phyloP scores from a whole-genome alignment of 1,140 invertebrate species.

The Panulirus ornatus region DNA sequence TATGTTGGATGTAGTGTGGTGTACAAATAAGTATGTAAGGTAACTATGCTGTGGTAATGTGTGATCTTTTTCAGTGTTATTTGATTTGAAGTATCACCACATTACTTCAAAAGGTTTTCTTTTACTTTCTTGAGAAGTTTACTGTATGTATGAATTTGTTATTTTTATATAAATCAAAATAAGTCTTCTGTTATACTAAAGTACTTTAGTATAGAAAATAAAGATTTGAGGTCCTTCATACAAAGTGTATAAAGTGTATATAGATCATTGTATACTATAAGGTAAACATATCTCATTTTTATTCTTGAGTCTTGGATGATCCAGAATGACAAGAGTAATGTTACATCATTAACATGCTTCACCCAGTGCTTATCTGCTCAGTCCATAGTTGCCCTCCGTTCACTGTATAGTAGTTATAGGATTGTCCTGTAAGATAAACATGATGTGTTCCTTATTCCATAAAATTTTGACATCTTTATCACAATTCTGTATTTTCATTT shows the following conservation, averaged over 20 bases:
- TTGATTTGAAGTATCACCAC: neutral
- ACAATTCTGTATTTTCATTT: neutral
- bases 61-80: neutral
- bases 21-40: neutral
- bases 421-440: neutral
- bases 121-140: no score
- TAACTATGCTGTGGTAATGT: neutral
- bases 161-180: no score
- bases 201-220: no score
- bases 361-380: neutral
- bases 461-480: neutral
- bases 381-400: neutral
- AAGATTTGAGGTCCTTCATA: neutral
- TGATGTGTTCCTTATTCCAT: neutral
- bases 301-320: neutral
- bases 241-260: conserved; percentile 14
- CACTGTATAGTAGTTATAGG: conserved; percentile 13
- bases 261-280: neutral
- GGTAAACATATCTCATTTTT: neutral
- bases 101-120: no score
- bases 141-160: no score
- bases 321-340: neutral
- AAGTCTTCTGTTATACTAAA: no score
- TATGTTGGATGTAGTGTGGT: neutral
- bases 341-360: conserved; percentile 5